Conservation (phyloP, 2,113 vertebrate genomes). For the Menura novaehollandiae region DNA sequence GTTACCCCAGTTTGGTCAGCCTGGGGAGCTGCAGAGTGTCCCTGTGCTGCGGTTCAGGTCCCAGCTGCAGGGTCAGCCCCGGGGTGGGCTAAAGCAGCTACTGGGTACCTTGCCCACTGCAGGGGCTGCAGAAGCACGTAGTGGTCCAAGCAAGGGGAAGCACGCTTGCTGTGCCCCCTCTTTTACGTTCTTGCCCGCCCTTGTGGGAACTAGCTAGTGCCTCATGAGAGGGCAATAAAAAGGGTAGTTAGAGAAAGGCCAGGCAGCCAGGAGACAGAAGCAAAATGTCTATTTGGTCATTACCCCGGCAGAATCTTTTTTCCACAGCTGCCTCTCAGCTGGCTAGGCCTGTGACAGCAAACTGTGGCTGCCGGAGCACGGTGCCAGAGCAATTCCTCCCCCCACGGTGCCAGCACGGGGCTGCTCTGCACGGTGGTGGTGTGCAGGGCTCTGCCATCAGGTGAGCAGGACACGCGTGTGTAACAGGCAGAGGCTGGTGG, state of each 20-base stretch:
- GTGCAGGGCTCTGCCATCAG: neutral
- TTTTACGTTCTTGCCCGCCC: neutral
- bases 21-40: neutral
- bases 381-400: neutral
- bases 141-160: neutral
- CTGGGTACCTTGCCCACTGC: neutral
- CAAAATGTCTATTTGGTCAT: neutral
- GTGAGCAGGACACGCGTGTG: fast-evolving
- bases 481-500: neutral
- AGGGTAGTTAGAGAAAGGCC: neutral
- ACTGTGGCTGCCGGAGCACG: neutral
- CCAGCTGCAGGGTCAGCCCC: neutral
- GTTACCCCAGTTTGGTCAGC: neutral
- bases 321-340: neutral
- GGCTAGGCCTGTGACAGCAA: neutral
- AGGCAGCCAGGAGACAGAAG: neutral
- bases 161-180: neutral
- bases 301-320: fast-evolving
- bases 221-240: neutral
- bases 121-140: neutral
- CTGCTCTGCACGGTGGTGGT: neutral
- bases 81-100: neutral
- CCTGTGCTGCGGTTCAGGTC: neutral
- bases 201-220: neutral
- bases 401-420: fast-evolving